phyloP scores from a whole-genome alignment of 2,797 vertebrate genomes.

The Tapirus indicus region DNA sequence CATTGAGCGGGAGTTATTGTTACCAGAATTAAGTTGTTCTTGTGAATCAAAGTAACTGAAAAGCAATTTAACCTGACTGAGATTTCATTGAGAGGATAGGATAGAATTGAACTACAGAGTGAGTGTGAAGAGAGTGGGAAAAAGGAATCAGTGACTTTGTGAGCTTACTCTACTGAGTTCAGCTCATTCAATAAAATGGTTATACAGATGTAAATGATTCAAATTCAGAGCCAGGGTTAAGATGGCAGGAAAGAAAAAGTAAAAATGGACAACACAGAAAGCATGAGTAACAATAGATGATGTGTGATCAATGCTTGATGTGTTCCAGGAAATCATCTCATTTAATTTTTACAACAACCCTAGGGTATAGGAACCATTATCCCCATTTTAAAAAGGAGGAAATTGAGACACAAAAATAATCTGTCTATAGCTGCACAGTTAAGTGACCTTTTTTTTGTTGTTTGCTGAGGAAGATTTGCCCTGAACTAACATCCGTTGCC shows the following conservation, averaged over 20 bases:
- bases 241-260: neutral
- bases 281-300: neutral
- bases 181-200: neutral
- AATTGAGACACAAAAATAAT: neutral
- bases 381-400: neutral
- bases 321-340: neutral
- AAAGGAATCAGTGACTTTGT: neutral
- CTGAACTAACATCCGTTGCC: too few species aligned
- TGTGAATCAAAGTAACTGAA: constrained; percentile 5
- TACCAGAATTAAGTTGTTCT: neutral
- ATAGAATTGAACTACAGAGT: neutral
- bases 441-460: neutral
- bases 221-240: neutral
- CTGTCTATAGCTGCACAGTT: neutral
- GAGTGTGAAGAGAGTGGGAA: neutral
- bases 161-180: neutral
- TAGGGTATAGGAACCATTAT: neutral
- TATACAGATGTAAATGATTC: neutral
- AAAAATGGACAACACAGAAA: neutral
- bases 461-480: too few species aligned
- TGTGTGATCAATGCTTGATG: neutral
- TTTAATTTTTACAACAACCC: neutral
- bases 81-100: neutral
- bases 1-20: neutral
- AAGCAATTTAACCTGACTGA: constrained; percentile 6